Evolutionary conservation across 2,113 vertebrate species (phyloP), one percentile per base, ranked within the genome.

Genomic region (Scortum barcoo): DNA sequence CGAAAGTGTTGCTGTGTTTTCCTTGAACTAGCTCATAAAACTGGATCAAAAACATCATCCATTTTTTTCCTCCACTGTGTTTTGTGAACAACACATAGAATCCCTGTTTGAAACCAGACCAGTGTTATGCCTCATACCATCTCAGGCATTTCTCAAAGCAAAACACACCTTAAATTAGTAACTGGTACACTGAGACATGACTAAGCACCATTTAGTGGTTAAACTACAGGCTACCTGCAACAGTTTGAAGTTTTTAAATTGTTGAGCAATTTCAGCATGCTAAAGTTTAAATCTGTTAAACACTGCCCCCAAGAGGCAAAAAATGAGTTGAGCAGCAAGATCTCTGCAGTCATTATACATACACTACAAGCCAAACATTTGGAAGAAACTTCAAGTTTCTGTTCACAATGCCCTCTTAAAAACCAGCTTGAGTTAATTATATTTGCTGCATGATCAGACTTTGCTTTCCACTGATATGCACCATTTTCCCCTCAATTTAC

Each of bases 51-150:
- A 50, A 50, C 17, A 50, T 3, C 33, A 36, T 36, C n/a, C n/a
- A n/a, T n/a, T n/a, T n/a, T n/a, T n/a, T n/a, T n/a, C n/a, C n/a
- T n/a, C n/a, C n/a, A n/a, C n/a, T n/a, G n/a, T n/a, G n/a, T n/a
- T n/a, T n/a, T n/a, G 54, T 74, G 80, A 89, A 91, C 87, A 56
- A 84, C 92, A 81, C 70, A 63, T n/a, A n/a, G n/a, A n/a, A n/a
- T n/a, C 66, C 74, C 76, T 60, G 84, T 89, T 93, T 89, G 84
- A 87, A 86, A 65, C 72, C 38, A 61, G 78, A n/a, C 19, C 5
- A 7, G 57, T 48, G 60, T 73, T 11, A 68, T 61, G 54, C 51
- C 19, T 22, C 13, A 3, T 30, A 58, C 50, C 66, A 61, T 67
- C 17, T 70, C 53, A 50, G 24, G 12, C 38, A 24, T 5, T 28